phyloP scores from a whole-genome alignment of 2,888 invertebrate genomes.

The Melipona bicolor region DNA sequence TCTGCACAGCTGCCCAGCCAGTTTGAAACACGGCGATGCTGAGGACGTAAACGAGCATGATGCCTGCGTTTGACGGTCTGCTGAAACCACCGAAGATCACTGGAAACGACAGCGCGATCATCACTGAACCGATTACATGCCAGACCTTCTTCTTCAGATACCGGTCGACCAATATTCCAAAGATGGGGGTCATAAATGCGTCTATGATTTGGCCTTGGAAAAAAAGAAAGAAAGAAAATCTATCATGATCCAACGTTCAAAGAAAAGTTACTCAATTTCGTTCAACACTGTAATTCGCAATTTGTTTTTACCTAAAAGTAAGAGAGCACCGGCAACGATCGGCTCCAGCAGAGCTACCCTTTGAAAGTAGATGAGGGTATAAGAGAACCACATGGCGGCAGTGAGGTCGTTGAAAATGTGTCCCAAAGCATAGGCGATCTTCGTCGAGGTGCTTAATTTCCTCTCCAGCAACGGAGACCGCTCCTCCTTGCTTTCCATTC shows the following conservation, averaged over 20 bases:
- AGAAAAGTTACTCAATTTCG: too few species aligned
- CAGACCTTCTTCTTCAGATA: conserved; percentile 92
- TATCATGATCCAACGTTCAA: background rate
- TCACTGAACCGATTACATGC: conserved; percentile 90
- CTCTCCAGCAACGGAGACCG: conserved; percentile 73
- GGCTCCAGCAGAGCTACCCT: conserved; percentile 79
- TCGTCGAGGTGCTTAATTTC: conserved; percentile 73
- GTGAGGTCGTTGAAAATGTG: conserved; percentile 85
- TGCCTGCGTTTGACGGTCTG: conserved; percentile 43
- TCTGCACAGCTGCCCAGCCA: conserved; percentile 97
- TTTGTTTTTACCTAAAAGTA: conserved; percentile 77
- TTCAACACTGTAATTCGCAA: too few species aligned
- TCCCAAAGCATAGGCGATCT: conserved; percentile 82
- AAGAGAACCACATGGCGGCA: conserved; percentile 85
- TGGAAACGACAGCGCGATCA: conserved; percentile 80
- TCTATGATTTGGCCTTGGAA: conserved; percentile 80
- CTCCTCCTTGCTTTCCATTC: conserved; percentile 66
- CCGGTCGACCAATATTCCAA: conserved; percentile 93
- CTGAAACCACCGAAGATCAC: conserved; percentile 81
- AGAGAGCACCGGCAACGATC: conserved; percentile 79
- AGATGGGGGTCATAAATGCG: conserved; percentile 88
- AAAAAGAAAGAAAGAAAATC: conserved; percentile 3
- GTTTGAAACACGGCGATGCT: conserved; percentile 93
- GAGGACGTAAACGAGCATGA: conserved; percentile 80
- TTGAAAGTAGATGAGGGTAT: conserved; percentile 84